Evolutionary conservation across 2,113 vertebrate genomes (phyloP).

Genomic region (Rutilus rutilus): DNA sequence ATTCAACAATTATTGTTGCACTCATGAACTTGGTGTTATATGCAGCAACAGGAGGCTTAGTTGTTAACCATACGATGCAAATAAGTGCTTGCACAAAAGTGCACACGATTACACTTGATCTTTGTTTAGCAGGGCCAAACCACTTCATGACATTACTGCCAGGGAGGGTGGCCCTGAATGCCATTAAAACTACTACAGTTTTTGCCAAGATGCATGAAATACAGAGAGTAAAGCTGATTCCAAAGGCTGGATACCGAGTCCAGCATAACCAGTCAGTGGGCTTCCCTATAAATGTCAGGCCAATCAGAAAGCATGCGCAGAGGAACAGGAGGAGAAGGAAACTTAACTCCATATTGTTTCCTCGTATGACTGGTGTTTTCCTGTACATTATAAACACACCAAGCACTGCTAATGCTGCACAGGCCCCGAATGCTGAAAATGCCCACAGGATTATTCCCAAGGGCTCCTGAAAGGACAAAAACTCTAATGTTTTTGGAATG

Average conservation of each 20-base stretch:
- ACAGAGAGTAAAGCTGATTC: conserved; percentile 68
- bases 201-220: conserved; percentile 69
- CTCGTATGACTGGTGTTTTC: conserved; percentile 63
- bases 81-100: conserved; percentile 72
- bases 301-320: conserved; percentile 62
- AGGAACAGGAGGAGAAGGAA: conserved; percentile 65
- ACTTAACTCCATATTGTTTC: conserved; percentile 67
- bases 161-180: conserved; percentile 65
- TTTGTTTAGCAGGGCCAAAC: conserved; percentile 65
- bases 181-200: conserved; percentile 68
- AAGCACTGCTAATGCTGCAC: conserved; percentile 61
- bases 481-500: conserved; percentile 70
- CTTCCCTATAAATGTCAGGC: conserved; percentile 65
- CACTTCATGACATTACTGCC: conserved; percentile 65
- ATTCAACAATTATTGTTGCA: conserved; percentile 63
- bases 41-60: conserved; percentile 66
- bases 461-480: conserved; percentile 70
- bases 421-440: conserved; percentile 67
- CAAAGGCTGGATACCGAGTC: conserved; percentile 67
- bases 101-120: conserved; percentile 65
- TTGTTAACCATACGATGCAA: conserved; percentile 70
- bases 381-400: conserved; percentile 59
- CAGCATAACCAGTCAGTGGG: conserved; percentile 66
- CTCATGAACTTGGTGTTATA: conserved; percentile 65
- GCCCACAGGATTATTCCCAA: conserved; percentile 70